These are phyloP conservation scores for Hirtodrosophila duncani DNA, from an alignment of 2,888 invertebrate species.

Conservation along the genomic window DNA sequence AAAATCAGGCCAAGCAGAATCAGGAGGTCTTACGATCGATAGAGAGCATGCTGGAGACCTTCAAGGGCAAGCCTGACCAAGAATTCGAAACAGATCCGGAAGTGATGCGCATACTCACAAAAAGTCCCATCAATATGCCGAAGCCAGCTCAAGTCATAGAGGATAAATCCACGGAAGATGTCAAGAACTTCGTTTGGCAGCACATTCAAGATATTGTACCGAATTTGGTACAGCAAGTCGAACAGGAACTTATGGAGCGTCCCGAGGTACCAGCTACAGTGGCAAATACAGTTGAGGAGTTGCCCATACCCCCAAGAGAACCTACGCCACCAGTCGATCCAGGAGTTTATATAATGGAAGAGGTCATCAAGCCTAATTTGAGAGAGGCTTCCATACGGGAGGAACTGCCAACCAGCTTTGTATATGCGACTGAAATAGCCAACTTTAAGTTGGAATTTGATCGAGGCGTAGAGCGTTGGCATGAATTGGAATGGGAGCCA, in stretches of 20 bases:
- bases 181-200: slow-evolving; percentile 77
- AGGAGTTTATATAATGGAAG: slow-evolving; percentile 72
- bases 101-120: slow-evolving; percentile 73
- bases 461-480: slow-evolving; percentile 44
- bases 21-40: slow-evolving; percentile 73
- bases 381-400: slow-evolving; percentile 64
- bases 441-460: slow-evolving; percentile 67
- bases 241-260: slow-evolving; percentile 73
- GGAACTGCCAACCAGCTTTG: slow-evolving; percentile 52
- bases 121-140: slow-evolving; percentile 75
- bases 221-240: slow-evolving; percentile 77
- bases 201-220: slow-evolving; percentile 78
- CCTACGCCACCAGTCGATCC: slow-evolving; percentile 40
- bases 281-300: slow-evolving; percentile 1
- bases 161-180: slow-evolving; percentile 60
- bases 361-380: slow-evolving; percentile 74
- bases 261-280: slow-evolving; percentile 4
- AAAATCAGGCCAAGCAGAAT: slow-evolving; percentile 77
- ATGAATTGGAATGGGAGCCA: slow-evolving; percentile 51
- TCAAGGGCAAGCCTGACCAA: slow-evolving; percentile 59
- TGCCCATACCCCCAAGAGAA: slow-evolving; percentile 16
- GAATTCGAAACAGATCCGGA: slow-evolving; percentile 72
- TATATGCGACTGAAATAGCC: slow-evolving; percentile 66
- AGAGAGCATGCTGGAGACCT: slow-evolving; percentile 73
- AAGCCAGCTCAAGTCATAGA: slow-evolving; percentile 35